Conservation (phyloP, 2,113 vertebrate genomes). For the Gallinago undulata region DNA sequence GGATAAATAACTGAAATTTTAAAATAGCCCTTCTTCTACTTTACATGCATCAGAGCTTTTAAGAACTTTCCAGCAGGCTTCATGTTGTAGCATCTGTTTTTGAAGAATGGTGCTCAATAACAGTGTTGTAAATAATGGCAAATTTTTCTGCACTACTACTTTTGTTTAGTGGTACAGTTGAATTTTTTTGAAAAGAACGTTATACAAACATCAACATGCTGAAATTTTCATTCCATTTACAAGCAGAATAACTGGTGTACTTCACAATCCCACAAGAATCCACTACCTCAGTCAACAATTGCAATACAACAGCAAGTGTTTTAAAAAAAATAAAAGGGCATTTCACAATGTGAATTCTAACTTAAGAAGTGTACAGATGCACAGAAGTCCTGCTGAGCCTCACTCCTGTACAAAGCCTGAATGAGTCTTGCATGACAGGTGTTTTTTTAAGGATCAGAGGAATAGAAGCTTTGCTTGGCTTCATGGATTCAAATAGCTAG, state of each 20-base stretch:
- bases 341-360: neutral
- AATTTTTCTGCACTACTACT: neutral
- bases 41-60: neutral
- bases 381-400: neutral
- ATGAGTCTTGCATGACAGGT: neutral
- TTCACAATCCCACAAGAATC: neutral
- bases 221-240: neutral
- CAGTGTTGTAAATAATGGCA: neutral
- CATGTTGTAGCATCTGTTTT: neutral
- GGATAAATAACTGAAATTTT: slow-evolving; percentile 42
- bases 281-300: neutral
- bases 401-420: neutral
- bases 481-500: neutral
- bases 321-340: neutral
- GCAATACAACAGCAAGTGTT: neutral
- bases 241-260: neutral
- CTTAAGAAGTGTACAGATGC: fast-evolving
- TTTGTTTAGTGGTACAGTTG: neutral
- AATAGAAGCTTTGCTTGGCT: neutral
- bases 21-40: neutral
- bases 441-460: neutral
- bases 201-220: neutral
- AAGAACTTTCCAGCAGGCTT: neutral
- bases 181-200: neutral
- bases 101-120: neutral